Percentiles rank a stretch among this genome's conserved stretches.
Conservation (phyloP, 2,888 invertebrate species). For the Mythimna loreyi region DNA sequence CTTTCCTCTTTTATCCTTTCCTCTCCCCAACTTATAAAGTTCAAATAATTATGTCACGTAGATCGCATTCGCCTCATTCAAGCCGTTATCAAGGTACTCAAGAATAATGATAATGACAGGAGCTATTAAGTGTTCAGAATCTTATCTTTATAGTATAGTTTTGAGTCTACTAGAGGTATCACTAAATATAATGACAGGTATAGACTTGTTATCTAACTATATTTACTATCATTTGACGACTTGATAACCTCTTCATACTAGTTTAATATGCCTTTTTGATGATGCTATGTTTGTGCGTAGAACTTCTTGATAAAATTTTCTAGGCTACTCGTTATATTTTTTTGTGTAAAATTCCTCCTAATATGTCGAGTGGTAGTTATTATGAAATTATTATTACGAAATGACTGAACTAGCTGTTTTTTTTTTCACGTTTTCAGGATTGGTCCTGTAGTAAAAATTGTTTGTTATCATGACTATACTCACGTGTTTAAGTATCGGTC, state of each 20-base stretch:
- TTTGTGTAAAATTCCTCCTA: no score
- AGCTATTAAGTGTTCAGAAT: not conserved
- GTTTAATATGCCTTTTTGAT: no score
- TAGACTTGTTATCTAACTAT: not conserved
- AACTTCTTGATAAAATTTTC: not conserved
- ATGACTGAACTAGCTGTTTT: no score
- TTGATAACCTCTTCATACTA: not conserved
- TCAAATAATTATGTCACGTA: conserved; percentile 23
- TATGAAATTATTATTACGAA: no score
- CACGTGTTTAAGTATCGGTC: no score
- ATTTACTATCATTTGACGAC: not conserved
- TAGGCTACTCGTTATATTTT: no score
- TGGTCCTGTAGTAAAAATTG: no score
- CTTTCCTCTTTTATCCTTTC: no score
- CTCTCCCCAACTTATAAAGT: not conserved
- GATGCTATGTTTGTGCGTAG: no score
- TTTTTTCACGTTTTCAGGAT: no score
- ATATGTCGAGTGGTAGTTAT: no score
- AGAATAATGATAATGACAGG: conserved; percentile 30
- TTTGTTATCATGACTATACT: no score
- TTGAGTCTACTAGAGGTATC: not conserved
- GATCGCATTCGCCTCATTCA: not conserved
- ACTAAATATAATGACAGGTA: not conserved
- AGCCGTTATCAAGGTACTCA: conserved; percentile 36
- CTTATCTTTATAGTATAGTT: conserved; percentile 33